Evolutionary conservation across 2,797 vertebrate genomes (phyloP), one percentile per base, ranked within the genome.

Genomic region (Lagorchestes hirsutus): DNA sequence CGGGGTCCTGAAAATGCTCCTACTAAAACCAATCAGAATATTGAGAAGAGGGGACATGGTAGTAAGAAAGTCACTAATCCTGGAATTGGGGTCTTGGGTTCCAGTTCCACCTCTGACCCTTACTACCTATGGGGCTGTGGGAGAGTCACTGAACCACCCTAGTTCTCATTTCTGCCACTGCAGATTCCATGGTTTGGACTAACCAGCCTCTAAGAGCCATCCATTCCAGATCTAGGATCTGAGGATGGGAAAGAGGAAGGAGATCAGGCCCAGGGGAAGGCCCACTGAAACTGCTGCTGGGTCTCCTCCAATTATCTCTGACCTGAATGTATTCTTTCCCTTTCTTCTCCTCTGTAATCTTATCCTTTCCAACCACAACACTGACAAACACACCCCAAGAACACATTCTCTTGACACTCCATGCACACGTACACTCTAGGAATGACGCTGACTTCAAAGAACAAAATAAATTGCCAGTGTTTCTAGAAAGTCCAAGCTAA

Each of bases 341-440:
- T n/a, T 95, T 93, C 92, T 94, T 95, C 82, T 90, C 96, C 87
- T 92, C n/a, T 24, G n/a, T 52, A 40, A 95, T 67, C 91, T 55
- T 57, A 58, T 54, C 54, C 27, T 95, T 95, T 91, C 56, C 90
- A 93, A 95, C 93, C 29, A 93, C 52, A 96, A 97, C 27, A 55
- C 55, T 50, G 54, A 93, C 22, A 27, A 93, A 0, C 55, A 93
- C 40, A 52, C 6, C 52, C 52, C 52, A 93, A 92, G n/a, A 74
- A 74, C n/a, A 74, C 34, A 8, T 22, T 74, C 67, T 74, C 34
- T 22, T 18, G 34, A 74, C n/a, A 92, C 34, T 93, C 94, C 90
- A 91, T 56, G 8, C 90, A 91, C n/a, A 10, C 40, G 24, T 40
- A 31, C n/a, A 40, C 16, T 40, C 16, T 29, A 94, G 27, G 8